A percentile compares a stretch with the other conserved stretches of the same genome.
These are phyloP conservation scores for Eulemur rufifrons DNA, from an alignment of 2,113 vertebrate genomes.

Conservation along the genomic window DNA sequence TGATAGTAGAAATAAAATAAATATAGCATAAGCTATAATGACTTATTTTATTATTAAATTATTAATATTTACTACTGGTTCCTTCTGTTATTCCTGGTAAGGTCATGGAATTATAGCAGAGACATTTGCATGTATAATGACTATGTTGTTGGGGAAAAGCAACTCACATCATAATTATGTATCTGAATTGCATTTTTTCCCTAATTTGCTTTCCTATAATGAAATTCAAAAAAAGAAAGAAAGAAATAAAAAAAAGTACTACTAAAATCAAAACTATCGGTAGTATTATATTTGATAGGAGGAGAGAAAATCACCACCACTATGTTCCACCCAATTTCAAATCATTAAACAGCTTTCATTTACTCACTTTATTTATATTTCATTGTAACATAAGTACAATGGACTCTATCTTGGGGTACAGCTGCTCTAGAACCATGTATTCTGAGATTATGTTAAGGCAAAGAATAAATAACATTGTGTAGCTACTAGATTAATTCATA, in stretches of 20 bases:
- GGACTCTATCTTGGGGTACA: background rate
- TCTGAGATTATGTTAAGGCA: slow-evolving; percentile 33
- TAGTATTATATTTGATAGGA: background rate
- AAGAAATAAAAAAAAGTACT: background rate
- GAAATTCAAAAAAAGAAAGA: background rate
- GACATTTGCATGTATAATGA: background rate
- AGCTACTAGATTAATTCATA: slow-evolving; percentile 24
- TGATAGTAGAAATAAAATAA: slow-evolving; percentile 1
- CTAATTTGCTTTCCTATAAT: background rate
- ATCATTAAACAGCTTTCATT: background rate
- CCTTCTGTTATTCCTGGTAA: background rate
- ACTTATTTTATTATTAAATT: background rate
- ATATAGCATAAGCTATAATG: background rate
- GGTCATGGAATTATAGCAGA: background rate
- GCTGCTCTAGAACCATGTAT: background rate
- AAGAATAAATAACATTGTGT: background rate
- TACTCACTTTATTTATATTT: slow-evolving; percentile 5
- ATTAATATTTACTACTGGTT: background rate
- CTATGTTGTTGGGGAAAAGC: background rate
- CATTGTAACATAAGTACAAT: background rate
- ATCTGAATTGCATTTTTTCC: background rate
- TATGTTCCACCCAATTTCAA: background rate
- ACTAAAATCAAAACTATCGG: background rate
- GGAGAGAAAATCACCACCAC: background rate
- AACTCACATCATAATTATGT: background rate